These are phyloP conservation scores for Myocastor coypus DNA, from an alignment of 2,113 vertebrate genomes.

Conservation along the genomic window DNA sequence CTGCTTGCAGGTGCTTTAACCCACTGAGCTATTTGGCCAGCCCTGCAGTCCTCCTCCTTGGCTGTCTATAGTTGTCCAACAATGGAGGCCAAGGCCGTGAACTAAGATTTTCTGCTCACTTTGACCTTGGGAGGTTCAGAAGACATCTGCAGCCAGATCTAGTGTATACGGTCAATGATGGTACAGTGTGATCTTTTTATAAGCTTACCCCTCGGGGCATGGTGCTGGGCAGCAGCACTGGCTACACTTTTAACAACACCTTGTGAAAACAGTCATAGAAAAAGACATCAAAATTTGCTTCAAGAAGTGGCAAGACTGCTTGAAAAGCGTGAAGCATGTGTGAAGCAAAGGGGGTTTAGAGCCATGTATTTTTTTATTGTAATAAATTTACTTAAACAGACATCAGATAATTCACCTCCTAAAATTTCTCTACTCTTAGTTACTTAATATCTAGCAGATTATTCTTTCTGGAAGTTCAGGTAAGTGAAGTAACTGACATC, in stretches of 20 bases:
- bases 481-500: background rate
- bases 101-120: background rate
- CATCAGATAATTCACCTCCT: background rate
- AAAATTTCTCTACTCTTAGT: background rate
- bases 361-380: background rate
- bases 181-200: background rate
- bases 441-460: conserved; percentile 4
- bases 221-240: background rate
- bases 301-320: background rate
- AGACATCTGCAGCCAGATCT: background rate
- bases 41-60: background rate
- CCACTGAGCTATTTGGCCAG: too few relatives aligned
- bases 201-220: background rate
- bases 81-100: background rate
- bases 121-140: background rate
- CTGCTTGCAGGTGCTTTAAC: too few relatives aligned
- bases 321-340: background rate
- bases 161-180: background rate
- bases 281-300: background rate
- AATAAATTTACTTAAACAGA: background rate
- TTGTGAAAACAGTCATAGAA: background rate
- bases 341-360: background rate
- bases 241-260: background rate
- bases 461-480: background rate
- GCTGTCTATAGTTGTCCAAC: background rate